Evolutionary conservation across 1,140 invertebrate species (phyloP).

Genomic region (Hyposmocoma kahamanoa): DNA sequence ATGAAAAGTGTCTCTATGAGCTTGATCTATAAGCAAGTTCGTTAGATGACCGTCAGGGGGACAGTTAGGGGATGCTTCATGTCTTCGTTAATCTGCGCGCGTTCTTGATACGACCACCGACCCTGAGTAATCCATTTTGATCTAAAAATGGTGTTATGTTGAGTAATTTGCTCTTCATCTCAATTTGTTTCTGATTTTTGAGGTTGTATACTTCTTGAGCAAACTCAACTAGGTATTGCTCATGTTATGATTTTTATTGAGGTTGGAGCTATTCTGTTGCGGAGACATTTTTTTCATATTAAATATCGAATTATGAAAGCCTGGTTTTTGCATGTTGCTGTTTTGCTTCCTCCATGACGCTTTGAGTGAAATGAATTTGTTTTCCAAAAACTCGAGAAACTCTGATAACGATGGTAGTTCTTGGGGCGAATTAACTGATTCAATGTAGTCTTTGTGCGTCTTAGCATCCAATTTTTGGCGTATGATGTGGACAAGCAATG

Average conservation of each 20-base stretch:
- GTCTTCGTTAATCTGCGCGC: slow-evolving; percentile 25
- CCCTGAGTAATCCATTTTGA: too few relatives aligned
- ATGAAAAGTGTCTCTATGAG: slow-evolving; percentile 13
- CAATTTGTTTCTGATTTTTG: neutral
- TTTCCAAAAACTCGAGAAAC: slow-evolving; percentile 18
- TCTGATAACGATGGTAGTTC: slow-evolving; percentile 17
- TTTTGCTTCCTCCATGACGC: neutral
- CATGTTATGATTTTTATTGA: neutral
- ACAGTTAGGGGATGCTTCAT: slow-evolving; percentile 47
- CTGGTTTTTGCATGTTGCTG: neutral
- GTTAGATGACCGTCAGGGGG: neutral
- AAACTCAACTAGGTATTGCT: neutral
- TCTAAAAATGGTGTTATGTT: too few relatives aligned
- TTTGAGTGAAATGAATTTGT: slow-evolving; percentile 16
- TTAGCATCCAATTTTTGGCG: slow-evolving; percentile 20
- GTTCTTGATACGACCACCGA: too few relatives aligned
- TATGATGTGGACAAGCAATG: slow-evolving; percentile 16
- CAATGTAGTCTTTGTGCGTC: slow-evolving; percentile 12
- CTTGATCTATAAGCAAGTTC: slow-evolving; percentile 7
- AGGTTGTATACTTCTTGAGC: neutral
- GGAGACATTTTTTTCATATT: neutral
- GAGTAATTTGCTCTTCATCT: too few relatives aligned
- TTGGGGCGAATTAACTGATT: slow-evolving; percentile 12
- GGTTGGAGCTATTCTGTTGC: neutral
- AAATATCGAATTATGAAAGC: neutral